Conservation (phyloP, 2,888 invertebrate species). For the Cinara cedri region DNA sequence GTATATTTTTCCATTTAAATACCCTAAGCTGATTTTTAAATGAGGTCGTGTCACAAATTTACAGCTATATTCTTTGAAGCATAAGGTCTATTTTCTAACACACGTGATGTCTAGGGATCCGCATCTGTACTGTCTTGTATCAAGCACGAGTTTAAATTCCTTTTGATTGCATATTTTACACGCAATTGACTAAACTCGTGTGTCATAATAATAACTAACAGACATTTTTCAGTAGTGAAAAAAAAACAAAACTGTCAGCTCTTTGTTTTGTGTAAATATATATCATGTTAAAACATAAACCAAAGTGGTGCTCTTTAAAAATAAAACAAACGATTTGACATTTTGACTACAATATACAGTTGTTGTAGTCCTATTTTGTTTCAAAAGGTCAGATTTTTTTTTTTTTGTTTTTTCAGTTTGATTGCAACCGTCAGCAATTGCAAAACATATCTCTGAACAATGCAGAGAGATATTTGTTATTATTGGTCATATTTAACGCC, state of each 20-base stretch:
- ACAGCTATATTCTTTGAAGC: not conserved
- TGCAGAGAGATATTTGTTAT: not conserved
- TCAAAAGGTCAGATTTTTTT: slow-evolving; percentile 9
- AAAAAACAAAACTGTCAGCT: not conserved
- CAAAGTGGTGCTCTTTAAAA: not conserved
- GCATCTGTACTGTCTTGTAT: not conserved
- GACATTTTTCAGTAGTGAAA: not conserved
- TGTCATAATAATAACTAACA: not conserved
- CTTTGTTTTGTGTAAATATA: not conserved
- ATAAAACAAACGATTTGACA: slow-evolving; percentile 9
- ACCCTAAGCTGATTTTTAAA: not conserved
- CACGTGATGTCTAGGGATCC: not conserved
- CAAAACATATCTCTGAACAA: slow-evolving; percentile 8
- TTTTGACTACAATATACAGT: slow-evolving; percentile 11
- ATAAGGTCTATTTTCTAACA: not conserved
- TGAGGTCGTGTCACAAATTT: not conserved
- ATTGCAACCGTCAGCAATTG: slow-evolving; percentile 17
- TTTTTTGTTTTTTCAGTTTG: not conserved
- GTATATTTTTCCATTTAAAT: not conserved
- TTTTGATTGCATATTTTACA: not conserved
- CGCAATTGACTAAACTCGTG: not conserved
- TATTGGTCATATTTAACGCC: slow-evolving; percentile 3
- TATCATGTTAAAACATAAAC: not conserved
- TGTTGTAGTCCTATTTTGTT: not conserved
- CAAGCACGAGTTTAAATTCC: not conserved